These are phyloP conservation scores for Eonycteris spelaea DNA, from an alignment of 2,113 vertebrate genomes.

Conservation along the genomic window DNA sequence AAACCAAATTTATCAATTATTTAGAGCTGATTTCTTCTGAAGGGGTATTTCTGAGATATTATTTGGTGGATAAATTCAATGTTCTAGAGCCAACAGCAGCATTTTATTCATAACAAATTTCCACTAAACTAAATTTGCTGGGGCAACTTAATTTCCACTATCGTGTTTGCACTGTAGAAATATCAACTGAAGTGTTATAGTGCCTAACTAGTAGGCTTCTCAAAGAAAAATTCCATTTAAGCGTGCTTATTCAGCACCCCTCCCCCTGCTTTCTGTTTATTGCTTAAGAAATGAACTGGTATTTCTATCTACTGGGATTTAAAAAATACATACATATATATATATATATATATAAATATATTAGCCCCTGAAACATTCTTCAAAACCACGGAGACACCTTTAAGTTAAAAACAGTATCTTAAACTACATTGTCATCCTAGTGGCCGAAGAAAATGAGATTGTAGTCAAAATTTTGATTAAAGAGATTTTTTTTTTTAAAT, in stretches of 20 bases:
- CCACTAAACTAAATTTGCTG: slow-evolving; percentile 93
- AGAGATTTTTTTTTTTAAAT: slow-evolving; percentile 71
- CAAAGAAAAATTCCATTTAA: slow-evolving; percentile 86
- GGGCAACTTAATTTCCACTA: slow-evolving; percentile 96
- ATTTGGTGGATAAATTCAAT: slow-evolving; percentile 97
- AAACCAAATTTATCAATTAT: slow-evolving; percentile 98
- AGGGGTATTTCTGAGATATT: slow-evolving; percentile 93
- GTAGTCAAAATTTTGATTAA: slow-evolving; percentile 79
- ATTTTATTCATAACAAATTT: slow-evolving; percentile 95
- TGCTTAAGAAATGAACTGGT: slow-evolving; percentile 83
- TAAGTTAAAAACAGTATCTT: slow-evolving; percentile 80
- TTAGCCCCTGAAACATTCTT: slow-evolving; percentile 75
- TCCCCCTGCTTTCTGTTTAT: slow-evolving; percentile 80
- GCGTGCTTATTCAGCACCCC: slow-evolving; percentile 89
- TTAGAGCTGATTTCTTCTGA: slow-evolving; percentile 95
- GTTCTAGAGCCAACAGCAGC: slow-evolving; percentile 87
- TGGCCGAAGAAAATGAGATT: slow-evolving; percentile 73
- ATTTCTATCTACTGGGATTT: slow-evolving; percentile 72
- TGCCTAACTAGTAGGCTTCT: slow-evolving; percentile 86
- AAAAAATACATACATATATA: neutral
- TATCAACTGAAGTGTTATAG: slow-evolving; percentile 84
- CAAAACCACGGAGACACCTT: slow-evolving; percentile 74
- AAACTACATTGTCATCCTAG: slow-evolving; percentile 71
- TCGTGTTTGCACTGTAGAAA: slow-evolving; percentile 87
- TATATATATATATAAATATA: neutral